A percentile compares a stretch with the other conserved stretches of the same genome.
Evolutionary conservation across 2,113 vertebrate genomes (phyloP).

Genomic region (Oreocharis arfaki): DNA sequence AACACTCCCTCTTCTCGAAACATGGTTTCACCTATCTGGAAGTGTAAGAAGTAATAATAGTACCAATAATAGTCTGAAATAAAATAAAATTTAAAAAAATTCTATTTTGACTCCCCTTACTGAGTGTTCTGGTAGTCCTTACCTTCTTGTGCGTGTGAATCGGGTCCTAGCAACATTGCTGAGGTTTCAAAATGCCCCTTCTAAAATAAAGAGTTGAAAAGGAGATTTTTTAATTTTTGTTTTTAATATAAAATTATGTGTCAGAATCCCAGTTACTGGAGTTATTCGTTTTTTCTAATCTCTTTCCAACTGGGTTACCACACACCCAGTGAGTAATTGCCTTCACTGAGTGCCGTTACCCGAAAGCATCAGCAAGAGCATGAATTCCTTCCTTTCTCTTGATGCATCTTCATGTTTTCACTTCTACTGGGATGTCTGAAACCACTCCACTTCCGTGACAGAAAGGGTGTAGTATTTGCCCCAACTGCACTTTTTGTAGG

Average conservation of each 20-base stretch:
- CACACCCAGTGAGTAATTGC: background rate
- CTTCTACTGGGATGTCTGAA: background rate
- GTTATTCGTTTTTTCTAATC: background rate
- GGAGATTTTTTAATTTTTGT: rapidly evolving
- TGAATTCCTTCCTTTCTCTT: background rate
- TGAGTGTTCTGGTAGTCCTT: background rate
- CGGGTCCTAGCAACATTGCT: background rate
- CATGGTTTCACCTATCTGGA: background rate
- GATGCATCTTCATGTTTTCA: background rate
- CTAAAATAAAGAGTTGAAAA: background rate
- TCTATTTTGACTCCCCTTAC: background rate
- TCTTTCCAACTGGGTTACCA: rapidly evolving
- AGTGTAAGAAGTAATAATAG: background rate
- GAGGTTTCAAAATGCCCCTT: background rate
- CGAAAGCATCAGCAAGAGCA: background rate
- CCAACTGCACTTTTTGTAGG: background rate
- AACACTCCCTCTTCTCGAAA: background rate
- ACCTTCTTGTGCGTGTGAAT: background rate
- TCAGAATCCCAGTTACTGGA: background rate
- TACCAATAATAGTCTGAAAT: background rate
- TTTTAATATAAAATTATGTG: background rate
- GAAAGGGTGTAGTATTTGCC: background rate
- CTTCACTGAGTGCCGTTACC: background rate
- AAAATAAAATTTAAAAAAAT: background rate
- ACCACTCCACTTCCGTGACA: background rate